Conservation (phyloP, 2,797 vertebrate genomes). For the Scyliorhinus canicula region DNA sequence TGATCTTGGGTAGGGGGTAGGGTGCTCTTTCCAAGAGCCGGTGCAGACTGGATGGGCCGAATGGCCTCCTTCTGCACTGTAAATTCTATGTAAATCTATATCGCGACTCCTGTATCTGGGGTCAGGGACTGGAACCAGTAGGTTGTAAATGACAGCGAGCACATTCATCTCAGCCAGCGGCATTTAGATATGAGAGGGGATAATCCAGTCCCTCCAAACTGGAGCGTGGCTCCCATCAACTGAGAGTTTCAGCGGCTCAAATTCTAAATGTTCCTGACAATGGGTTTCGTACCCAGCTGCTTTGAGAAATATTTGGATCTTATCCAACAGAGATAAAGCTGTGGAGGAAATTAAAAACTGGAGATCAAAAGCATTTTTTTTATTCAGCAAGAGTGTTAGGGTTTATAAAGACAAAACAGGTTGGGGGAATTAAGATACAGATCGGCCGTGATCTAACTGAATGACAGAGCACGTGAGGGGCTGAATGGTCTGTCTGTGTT, state of each 20-base stretch:
- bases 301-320: background rate
- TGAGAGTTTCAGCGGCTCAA: background rate
- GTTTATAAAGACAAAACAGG: rapidly evolving
- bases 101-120: too few species aligned
- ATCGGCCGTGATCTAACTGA: background rate
- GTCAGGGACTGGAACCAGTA: too few species aligned
- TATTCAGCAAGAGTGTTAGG: background rate
- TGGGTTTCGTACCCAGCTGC: too few species aligned
- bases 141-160: too few species aligned
- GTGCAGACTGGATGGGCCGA: too few species aligned
- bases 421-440: background rate
- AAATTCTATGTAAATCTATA: too few species aligned
- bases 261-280: too few species aligned
- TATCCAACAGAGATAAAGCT: background rate
- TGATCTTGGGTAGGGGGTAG: too few species aligned
- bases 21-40: too few species aligned
- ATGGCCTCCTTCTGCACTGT: too few species aligned
- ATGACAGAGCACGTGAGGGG: background rate
- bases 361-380: background rate
- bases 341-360: background rate
- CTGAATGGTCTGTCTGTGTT: background rate
- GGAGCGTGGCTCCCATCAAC: background rate
- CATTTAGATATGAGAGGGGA: too few species aligned
- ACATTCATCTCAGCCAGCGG: too few species aligned
- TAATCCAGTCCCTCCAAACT: background rate